These are phyloP conservation scores for Lophura nycthemera DNA, from an alignment of 2,113 vertebrate genomes.

Conservation along the genomic window DNA sequence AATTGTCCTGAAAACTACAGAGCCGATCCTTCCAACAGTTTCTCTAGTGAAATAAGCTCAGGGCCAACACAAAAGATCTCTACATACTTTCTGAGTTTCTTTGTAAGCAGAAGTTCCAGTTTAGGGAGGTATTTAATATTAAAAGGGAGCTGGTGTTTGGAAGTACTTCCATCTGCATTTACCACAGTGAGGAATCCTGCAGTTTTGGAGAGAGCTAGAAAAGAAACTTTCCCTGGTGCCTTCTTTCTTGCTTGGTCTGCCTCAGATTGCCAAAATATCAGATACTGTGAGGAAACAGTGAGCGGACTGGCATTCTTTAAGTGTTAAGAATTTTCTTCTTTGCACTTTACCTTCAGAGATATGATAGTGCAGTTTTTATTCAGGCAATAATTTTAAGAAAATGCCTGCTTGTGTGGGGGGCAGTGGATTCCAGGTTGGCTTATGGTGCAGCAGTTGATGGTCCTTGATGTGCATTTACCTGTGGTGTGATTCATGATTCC, in stretches of 20 bases:
- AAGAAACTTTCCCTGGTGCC: neutral
- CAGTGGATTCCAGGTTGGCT: neutral
- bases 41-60: neutral
- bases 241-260: neutral
- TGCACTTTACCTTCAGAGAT: neutral
- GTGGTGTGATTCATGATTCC: neutral
- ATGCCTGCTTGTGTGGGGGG: neutral
- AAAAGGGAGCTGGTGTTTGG: neutral
- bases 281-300: neutral
- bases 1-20: neutral
- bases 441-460: neutral
- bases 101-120: neutral
- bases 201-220: neutral
- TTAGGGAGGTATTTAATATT: neutral
- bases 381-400: neutral
- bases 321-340: neutral
- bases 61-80: neutral
- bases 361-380: neutral
- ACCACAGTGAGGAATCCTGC: neutral
- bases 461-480: neutral
- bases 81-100: rapidly evolving
- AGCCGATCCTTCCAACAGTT: neutral
- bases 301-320: rapidly evolving
- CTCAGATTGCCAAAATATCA: neutral
- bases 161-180: neutral